Evolutionary conservation across 2,113 vertebrate species (phyloP), one percentile per base, ranked within the genome.

Genomic region (Colossoma macropomum): DNA sequence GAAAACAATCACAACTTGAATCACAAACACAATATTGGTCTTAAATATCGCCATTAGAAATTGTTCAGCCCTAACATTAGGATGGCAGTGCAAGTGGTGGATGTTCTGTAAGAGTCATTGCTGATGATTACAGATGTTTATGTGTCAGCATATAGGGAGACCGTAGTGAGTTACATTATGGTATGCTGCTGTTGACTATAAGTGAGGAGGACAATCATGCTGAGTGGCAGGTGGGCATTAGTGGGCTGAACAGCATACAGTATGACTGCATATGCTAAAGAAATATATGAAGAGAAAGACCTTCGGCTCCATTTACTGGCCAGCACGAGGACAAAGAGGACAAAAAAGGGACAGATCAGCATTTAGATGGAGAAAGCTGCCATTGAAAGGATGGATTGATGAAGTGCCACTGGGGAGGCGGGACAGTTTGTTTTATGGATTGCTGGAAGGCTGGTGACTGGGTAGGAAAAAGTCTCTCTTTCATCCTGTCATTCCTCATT

Each of bases 301-400:
- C 59, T 32, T 81, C 23, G 34, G 23, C 25, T 80, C 54, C 38
- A 45, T 73, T 80, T 10, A 10, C 54, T 56, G 63, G 48, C 19
- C 34, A 80, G 23, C 27, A 11, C 54, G 16, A 12, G 27, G 25
- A 32, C 41, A 13, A 28, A 68, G 5, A 59, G 62, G 73, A 34
- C 28, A 66, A 75, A 54, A 60, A 71, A 17, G 21, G 56, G 56
- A 25, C 75, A 76, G 52, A 60, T 74, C 72, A 74, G 50, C n/a
- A 27, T 60, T 70, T 70, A 80, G 65, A 69, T 69, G 7, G 5
- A 54, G 74, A 28, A 63, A 74, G 72, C 10, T 54, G 71, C 25
- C 54, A 62, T 68, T 68, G 48, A 27, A 28, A 62, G 17, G 30
- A 30, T 13, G 17, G 66, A 65, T 32, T 56, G 52, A 68, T 80